Percentiles rank a stretch among this genome's conserved stretches.
phyloP scores from a whole-genome alignment of 2,888 invertebrate genomes.

The Meandrusa payeni region DNA sequence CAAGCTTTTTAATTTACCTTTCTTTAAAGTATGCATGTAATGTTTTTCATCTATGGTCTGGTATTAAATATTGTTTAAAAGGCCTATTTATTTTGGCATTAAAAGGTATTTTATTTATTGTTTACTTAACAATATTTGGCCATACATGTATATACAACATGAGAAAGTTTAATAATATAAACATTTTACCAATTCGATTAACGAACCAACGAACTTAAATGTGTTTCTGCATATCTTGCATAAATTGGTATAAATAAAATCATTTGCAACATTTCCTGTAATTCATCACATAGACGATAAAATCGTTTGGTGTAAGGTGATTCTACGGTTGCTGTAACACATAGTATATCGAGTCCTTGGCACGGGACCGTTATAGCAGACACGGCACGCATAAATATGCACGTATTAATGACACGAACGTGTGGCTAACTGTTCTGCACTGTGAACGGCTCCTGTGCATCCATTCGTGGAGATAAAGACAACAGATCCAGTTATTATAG shows the following conservation, averaged over 20 bases:
- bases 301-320: slow-evolving; percentile 29
- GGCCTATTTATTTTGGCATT: no score
- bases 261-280: slow-evolving; percentile 36
- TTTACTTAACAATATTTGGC: neutral
- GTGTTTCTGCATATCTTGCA: slow-evolving; percentile 13
- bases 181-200: no score
- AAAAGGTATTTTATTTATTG: no score
- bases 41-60: no score
- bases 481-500: slow-evolving; percentile 44
- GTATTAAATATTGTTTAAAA: no score
- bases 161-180: no score
- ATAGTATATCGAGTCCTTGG: slow-evolving; percentile 63
- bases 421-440: slow-evolving; percentile 69
- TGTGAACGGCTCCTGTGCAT: slow-evolving; percentile 48
- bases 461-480: slow-evolving; percentile 36
- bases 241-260: slow-evolving; percentile 11
- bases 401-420: slow-evolving; percentile 69
- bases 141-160: no score
- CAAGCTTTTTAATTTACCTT: no score
- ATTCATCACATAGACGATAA: slow-evolving; percentile 31
- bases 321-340: slow-evolving; percentile 35
- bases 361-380: slow-evolving; percentile 63
- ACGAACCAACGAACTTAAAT: slow-evolving; percentile 14
- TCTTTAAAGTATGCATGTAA: no score
- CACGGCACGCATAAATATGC: slow-evolving; percentile 77